A percentile compares a stretch with the other conserved stretches of the same genome.
These are phyloP conservation scores for Drosophila emarginata DNA, from an alignment of 2,888 invertebrate species.

Conservation along the genomic window DNA sequence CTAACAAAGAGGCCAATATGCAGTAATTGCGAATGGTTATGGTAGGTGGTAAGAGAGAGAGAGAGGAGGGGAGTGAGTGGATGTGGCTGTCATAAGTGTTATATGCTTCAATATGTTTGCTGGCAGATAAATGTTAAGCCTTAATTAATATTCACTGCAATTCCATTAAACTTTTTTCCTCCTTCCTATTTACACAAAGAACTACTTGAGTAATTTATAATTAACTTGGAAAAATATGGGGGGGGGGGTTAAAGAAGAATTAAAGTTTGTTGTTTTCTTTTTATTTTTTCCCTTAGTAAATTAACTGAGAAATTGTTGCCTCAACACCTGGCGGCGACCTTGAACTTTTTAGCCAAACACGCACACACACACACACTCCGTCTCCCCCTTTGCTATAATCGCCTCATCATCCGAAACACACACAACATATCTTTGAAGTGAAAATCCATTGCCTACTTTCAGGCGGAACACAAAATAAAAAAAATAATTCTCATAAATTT, in stretches of 20 bases:
- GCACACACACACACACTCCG: not conserved
- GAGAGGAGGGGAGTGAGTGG: not conserved
- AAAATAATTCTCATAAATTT: not conserved
- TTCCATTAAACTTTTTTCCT: not conserved
- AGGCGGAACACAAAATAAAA: not conserved
- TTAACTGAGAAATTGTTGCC: not conserved
- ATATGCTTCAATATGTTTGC: not conserved
- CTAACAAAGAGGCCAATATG: conserved; percentile 15
- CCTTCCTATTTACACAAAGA: not conserved
- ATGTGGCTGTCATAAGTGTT: not conserved
- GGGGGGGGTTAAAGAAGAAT: no score
- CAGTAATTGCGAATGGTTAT: conserved; percentile 18
- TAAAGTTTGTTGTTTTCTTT: no score
- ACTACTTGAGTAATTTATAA: conserved; percentile 1
- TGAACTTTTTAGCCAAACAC: not conserved
- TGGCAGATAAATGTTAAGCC: not conserved
- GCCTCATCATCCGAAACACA: not conserved
- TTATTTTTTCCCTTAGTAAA: not conserved
- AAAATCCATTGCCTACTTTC: conserved; percentile 11
- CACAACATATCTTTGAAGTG: not conserved
- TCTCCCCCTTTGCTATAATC: not conserved
- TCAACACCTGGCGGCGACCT: not conserved
- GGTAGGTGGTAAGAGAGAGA: not conserved
- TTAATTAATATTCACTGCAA: conserved; percentile 3
- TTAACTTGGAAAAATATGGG: conserved; percentile 5